Percentiles rank a stretch among this genome's conserved stretches.
These are phyloP conservation scores for Protobothrops flavoviridis DNA, from an alignment of 2,113 vertebrate species.

Conservation along the genomic window DNA sequence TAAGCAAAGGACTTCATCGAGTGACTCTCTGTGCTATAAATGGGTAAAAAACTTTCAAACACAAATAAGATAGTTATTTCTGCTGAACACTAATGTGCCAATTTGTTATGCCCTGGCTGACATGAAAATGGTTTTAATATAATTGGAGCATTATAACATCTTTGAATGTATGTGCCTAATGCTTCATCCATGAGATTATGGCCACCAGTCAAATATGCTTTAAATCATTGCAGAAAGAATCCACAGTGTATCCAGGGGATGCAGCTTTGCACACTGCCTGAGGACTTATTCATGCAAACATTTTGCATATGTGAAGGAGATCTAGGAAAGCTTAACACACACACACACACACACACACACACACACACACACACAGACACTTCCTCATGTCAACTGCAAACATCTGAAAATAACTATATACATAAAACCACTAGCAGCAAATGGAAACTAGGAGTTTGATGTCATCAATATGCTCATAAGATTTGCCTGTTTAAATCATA, in stretches of 20 bases:
- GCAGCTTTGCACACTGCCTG: background rate
- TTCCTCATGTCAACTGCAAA: background rate
- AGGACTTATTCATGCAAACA: background rate
- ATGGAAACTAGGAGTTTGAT: background rate
- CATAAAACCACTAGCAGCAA: background rate
- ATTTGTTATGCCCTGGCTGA: background rate
- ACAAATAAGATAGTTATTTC: background rate
- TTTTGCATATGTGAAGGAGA: background rate
- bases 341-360: background rate
- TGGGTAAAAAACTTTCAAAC: background rate
- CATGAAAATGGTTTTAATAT: background rate
- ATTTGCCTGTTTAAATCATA: background rate
- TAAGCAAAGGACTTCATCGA: background rate
- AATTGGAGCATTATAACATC: background rate
- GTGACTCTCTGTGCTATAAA: background rate
- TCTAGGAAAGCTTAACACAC: background rate
- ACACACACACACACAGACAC: background rate
- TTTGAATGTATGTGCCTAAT: background rate
- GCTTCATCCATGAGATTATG: background rate
- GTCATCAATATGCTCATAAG: background rate
- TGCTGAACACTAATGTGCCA: background rate
- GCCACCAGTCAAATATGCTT: background rate
- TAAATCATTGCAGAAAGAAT: background rate
- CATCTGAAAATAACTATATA: background rate
- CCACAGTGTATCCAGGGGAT: background rate